phyloP scores from a whole-genome alignment of 2,113 vertebrate species.

The Epinephelus cyanopodus region DNA sequence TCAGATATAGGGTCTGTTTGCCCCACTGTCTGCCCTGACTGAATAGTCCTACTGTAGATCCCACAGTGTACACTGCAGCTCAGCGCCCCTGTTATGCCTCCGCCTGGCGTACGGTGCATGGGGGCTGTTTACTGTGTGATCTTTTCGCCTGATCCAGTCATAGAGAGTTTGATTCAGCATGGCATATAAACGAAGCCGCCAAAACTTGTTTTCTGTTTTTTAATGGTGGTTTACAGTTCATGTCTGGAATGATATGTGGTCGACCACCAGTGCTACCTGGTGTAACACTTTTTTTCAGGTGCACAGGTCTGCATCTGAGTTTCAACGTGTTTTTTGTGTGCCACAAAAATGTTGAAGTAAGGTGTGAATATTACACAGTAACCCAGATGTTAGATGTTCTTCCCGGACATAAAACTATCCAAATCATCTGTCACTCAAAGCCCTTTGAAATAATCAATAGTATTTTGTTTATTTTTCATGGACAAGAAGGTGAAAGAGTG shows the following conservation, averaged over 20 bases:
- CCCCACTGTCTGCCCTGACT: slow-evolving; percentile 22
- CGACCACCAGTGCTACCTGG: slow-evolving; percentile 8
- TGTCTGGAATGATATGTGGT: neutral
- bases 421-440: too few relatives aligned
- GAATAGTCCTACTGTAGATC: slow-evolving; percentile 53
- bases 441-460: too few relatives aligned
- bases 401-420: too few relatives aligned
- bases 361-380: neutral
- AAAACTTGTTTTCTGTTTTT: neutral
- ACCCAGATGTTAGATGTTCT: neutral
- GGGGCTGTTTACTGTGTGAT: slow-evolving; percentile 34
- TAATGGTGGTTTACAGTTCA: slow-evolving; percentile 22
- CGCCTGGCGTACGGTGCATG: neutral
- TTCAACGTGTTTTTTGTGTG: neutral
- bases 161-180: slow-evolving; percentile 24
- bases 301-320: neutral
- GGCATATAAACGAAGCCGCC: neutral
- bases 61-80: slow-evolving; percentile 7
- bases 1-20: slow-evolving; percentile 35
- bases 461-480: too few relatives aligned
- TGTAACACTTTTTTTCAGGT: neutral
- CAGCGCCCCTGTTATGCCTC: neutral
- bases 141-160: slow-evolving; percentile 20
- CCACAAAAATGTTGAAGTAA: neutral
- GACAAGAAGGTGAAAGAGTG: too few relatives aligned